Percentiles rank a stretch among this genome's conserved stretches.
phyloP scores from a whole-genome alignment of 2,888 invertebrate genomes.

The Vesta saturnalis region DNA sequence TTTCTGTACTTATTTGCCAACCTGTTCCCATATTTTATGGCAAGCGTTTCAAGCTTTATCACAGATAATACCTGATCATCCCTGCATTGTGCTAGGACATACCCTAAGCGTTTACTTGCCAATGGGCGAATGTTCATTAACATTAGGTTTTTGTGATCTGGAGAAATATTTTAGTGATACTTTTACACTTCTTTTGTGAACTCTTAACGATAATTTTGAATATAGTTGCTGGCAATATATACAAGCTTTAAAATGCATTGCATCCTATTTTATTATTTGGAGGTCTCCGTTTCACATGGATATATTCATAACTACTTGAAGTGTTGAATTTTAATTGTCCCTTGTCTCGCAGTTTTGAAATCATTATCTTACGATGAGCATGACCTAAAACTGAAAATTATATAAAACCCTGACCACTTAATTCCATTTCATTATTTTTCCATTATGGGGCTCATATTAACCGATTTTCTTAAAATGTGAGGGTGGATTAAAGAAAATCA shows the following conservation, averaged over 20 bases:
- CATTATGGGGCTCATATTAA: no score
- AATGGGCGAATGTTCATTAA: neutral
- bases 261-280: no score
- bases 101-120: neutral
- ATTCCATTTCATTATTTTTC: no score
- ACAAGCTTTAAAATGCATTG: slow-evolving; percentile 2
- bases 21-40: neutral
- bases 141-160: neutral
- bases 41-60: neutral
- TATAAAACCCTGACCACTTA: no score
- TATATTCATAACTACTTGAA: no score
- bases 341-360: no score
- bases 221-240: neutral
- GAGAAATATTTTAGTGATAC: neutral
- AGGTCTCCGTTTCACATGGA: no score
- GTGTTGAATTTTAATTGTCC: no score
- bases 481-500: no score
- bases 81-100: neutral
- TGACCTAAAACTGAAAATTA: no score
- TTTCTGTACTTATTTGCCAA: neutral
- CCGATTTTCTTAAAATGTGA: no score
- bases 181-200: neutral
- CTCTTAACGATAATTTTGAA: neutral
- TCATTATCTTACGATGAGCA: no score
- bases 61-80: neutral